Evolutionary conservation across 2,797 vertebrate species (phyloP).

Genomic region (Meriones psammophilus): DNA sequence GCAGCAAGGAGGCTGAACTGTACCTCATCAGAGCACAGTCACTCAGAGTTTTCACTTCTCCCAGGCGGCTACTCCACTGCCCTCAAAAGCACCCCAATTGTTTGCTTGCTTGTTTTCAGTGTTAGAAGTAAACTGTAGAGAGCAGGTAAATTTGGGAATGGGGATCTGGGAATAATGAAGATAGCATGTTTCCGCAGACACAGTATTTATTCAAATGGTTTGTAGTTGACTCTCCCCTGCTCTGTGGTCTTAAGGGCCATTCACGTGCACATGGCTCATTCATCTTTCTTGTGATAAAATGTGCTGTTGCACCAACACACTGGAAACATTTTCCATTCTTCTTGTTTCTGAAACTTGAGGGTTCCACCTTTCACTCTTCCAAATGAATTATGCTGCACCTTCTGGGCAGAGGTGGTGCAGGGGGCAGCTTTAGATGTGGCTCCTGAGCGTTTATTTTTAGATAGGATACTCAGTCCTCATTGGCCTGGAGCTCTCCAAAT

Average conservation of each 20-base stretch:
- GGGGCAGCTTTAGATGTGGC: too few species aligned
- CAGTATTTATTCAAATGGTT: not conserved
- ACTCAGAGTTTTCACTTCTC: not conserved
- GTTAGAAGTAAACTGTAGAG: not conserved
- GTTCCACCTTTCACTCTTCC: conserved; percentile 41
- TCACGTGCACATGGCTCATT: not conserved
- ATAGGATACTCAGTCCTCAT: not conserved
- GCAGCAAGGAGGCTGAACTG: not conserved
- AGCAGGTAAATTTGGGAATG: not conserved
- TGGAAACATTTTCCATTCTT: conserved; percentile 16
- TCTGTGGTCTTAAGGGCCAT: not conserved
- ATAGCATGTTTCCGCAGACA: not conserved
- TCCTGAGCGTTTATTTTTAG: not conserved
- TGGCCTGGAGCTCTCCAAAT: not conserved
- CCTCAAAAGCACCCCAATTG: not conserved
- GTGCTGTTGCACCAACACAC: not conserved
- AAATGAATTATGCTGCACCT: not conserved
- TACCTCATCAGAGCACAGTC: not conserved
- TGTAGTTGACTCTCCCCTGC: not conserved
- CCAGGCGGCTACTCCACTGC: not conserved
- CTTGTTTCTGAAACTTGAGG: conserved; percentile 43
- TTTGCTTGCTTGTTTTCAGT: not conserved
- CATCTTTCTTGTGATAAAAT: not conserved
- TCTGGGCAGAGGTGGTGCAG: not conserved
- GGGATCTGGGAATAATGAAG: not conserved